A percentile compares a stretch with the other conserved stretches of the same genome.
Evolutionary conservation across 2,888 invertebrate species (phyloP).

Genomic region (Tenthredo distinguenda): DNA sequence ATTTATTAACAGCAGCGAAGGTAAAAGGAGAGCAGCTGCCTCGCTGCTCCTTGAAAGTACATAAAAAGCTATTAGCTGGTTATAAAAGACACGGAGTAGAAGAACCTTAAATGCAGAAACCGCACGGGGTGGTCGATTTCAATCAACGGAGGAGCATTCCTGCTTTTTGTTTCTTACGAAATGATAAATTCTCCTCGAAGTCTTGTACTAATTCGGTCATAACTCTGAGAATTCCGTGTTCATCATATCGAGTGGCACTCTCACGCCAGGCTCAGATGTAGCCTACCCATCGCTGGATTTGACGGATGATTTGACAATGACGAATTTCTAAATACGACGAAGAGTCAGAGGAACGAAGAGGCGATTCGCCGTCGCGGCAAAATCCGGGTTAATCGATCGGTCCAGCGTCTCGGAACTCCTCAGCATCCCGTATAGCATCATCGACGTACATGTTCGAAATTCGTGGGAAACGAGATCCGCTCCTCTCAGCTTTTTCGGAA

Average conservation of each 20-base stretch:
- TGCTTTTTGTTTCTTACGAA: not conserved
- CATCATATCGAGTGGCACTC: not conserved
- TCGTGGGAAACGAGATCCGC: not conserved
- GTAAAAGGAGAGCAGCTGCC: not conserved
- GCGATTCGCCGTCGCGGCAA: not conserved
- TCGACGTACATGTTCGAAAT: slow-evolving; percentile 4
- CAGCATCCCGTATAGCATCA: not conserved
- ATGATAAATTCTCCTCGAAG: not conserved
- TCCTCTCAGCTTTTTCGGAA: too few species aligned
- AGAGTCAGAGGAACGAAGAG: not conserved
- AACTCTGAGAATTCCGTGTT: not conserved
- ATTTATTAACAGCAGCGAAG: not conserved
- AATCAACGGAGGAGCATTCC: not conserved
- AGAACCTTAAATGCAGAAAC: not conserved
- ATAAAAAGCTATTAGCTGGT: slow-evolving; percentile 8
- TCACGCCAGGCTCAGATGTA: not conserved
- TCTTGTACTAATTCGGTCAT: not conserved
- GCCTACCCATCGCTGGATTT: not conserved
- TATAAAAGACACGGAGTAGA: not conserved
- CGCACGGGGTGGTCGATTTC: not conserved
- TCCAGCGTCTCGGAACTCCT: not conserved
- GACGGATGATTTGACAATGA: slow-evolving; percentile 28
- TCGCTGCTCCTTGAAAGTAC: not conserved
- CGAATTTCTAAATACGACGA: slow-evolving; percentile 37
- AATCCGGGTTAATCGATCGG: not conserved